Percentiles rank a stretch among this genome's conserved stretches.
Conservation (phyloP, 2,888 invertebrate genomes). For the Dolomedes plantarius region DNA sequence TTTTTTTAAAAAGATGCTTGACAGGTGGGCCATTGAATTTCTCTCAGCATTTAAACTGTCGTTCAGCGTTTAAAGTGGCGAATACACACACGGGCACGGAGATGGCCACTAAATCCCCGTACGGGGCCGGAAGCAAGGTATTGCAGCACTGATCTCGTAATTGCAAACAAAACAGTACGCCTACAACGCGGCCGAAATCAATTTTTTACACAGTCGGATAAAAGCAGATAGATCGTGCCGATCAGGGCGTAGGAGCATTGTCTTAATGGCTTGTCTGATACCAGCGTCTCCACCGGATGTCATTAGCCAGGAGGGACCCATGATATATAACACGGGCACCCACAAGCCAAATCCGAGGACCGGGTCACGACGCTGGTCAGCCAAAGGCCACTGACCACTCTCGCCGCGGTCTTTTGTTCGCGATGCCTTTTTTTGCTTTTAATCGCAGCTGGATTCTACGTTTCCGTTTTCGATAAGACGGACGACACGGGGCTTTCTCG, state of each 20-base stretch:
- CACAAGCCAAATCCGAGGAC: slow-evolving; percentile 32
- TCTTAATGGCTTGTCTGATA: slow-evolving; percentile 54
- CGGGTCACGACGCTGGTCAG: neutral
- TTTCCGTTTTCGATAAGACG: neutral
- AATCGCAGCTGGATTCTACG: neutral
- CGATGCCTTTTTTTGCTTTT: neutral
- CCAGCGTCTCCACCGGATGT: slow-evolving; percentile 49
- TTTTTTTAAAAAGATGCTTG: no score
- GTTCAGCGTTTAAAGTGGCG: no score
- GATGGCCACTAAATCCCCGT: no score
- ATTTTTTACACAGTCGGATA: slow-evolving; percentile 48
- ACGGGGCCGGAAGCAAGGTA: neutral
- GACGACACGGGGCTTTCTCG: neutral
- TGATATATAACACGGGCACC: slow-evolving; percentile 38
- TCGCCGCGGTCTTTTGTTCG: neutral
- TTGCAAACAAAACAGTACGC: slow-evolving; percentile 34
- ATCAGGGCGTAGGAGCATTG: slow-evolving; percentile 45
- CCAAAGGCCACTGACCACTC: neutral
- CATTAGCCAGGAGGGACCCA: slow-evolving; percentile 39
- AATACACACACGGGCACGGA: no score
- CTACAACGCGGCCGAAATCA: slow-evolving; percentile 38
- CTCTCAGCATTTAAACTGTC: no score
- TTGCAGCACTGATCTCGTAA: slow-evolving; percentile 39
- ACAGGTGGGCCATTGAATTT: no score
- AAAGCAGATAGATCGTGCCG: slow-evolving; percentile 11